Evolutionary conservation across 2,113 vertebrate species (phyloP).

Genomic region (Thymallus thymallus): DNA sequence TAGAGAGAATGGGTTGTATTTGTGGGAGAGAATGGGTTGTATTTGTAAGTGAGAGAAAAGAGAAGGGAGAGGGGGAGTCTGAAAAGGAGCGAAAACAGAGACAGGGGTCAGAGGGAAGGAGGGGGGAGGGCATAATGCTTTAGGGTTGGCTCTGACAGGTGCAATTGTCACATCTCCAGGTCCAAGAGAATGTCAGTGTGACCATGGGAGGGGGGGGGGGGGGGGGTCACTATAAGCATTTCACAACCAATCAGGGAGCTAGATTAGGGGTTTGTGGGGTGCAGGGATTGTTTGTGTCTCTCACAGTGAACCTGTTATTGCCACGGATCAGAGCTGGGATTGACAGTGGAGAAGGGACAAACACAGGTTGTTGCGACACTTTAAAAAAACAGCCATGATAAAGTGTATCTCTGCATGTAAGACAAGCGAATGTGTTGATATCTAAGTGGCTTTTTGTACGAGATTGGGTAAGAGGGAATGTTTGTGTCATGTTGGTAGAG

Average conservation of each 20-base stretch:
- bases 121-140: constrained; percentile 21
- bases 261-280: constrained; percentile 32
- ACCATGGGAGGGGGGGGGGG: too few species aligned
- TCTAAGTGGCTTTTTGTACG: too few species aligned
- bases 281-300: constrained; percentile 46
- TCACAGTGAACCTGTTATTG: constrained; percentile 28
- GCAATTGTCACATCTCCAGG: constrained; percentile 42
- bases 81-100: constrained; percentile 17
- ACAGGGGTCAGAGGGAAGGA: constrained; percentile 9
- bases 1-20: too few species aligned
- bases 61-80: constrained; percentile 10
- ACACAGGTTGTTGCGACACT: constrained; percentile 26
- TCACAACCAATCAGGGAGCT: constrained; percentile 60
- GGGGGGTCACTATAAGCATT: constrained; percentile 51
- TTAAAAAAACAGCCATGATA: background rate
- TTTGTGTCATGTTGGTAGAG: too few species aligned
- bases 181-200: constrained; percentile 53
- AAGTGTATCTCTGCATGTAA: background rate
- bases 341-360: constrained; percentile 23
- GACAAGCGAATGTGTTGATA: too few species aligned
- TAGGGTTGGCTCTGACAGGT: constrained; percentile 56
- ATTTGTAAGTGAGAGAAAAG: background rate
- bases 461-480: too few species aligned
- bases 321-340: constrained; percentile 1
- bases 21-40: background rate